A percentile compares a stretch with the other conserved stretches of the same genome.
Conservation (phyloP, 1,140 invertebrate genomes). For the Pogonomyrmex californicus region DNA sequence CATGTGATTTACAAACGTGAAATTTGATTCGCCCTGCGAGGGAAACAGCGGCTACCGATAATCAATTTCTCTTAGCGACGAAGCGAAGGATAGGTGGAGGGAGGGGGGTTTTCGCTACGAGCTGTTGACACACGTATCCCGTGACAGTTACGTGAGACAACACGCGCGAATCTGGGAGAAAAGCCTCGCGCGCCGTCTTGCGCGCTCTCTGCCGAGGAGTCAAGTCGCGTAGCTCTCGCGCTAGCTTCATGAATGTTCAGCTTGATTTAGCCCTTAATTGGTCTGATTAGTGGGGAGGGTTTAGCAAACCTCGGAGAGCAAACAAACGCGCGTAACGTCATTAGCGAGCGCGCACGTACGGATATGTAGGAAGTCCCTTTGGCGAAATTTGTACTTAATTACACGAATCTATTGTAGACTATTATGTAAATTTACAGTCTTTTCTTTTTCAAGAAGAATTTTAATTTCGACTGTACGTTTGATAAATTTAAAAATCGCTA, state of each 20-base stretch:
- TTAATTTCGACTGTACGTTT: not conserved
- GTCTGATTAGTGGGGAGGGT: slow-evolving; percentile 27
- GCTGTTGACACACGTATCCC: slow-evolving; percentile 63
- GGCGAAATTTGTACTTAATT: not conserved
- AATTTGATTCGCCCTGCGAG: slow-evolving; percentile 76
- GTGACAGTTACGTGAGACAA: not conserved
- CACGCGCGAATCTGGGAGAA: not conserved
- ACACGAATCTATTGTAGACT: no score
- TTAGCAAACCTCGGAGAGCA: slow-evolving; percentile 19
- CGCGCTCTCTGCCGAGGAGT: not conserved
- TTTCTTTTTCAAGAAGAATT: no score
- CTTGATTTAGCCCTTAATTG: slow-evolving; percentile 48
- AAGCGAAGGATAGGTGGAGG: not conserved
- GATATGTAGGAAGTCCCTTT: not conserved
- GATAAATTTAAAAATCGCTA: not conserved
- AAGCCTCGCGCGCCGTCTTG: not conserved
- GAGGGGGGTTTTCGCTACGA: slow-evolving; percentile 57
- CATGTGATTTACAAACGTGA: slow-evolving; percentile 77
- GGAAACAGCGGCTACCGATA: slow-evolving; percentile 75
- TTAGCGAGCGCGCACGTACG: not conserved
- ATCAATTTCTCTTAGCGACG: slow-evolving; percentile 73
- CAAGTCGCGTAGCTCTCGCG: not conserved
- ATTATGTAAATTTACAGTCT: no score
- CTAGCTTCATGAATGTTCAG: slow-evolving; percentile 23
- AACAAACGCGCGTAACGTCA: slow-evolving; percentile 35